A percentile compares a stretch with the other conserved stretches of the same genome.
These are phyloP conservation scores for Camptogramma bilineatum DNA, from an alignment of 2,888 invertebrate species.

Conservation along the genomic window DNA sequence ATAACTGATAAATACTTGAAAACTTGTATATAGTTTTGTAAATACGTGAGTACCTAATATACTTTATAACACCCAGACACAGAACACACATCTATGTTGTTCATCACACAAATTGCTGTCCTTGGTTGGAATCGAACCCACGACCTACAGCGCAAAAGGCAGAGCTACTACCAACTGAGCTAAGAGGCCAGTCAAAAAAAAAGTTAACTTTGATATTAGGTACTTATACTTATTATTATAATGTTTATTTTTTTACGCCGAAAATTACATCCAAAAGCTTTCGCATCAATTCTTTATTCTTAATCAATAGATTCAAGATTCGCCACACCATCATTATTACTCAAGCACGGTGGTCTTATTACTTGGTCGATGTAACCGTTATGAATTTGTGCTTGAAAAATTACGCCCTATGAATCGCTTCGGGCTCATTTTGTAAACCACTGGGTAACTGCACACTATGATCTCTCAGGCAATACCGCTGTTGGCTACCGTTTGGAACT, in stretches of 20 bases:
- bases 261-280: neutral
- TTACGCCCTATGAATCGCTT: constrained; percentile 44
- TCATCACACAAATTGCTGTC: too few relatives aligned
- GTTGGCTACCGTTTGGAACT: constrained; percentile 51
- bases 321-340: constrained; percentile 56
- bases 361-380: constrained; percentile 58
- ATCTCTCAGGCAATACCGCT: constrained; percentile 31
- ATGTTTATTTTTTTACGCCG: neutral
- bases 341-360: constrained; percentile 68
- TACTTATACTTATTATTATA: too few relatives aligned
- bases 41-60: too few relatives aligned
- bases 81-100: too few relatives aligned
- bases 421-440: constrained; percentile 59
- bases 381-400: constrained; percentile 64
- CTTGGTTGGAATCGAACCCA: too few relatives aligned
- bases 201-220: too few relatives aligned
- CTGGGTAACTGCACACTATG: constrained; percentile 46
- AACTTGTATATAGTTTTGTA: too few relatives aligned
- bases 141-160: too few relatives aligned
- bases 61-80: too few relatives aligned
- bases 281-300: neutral
- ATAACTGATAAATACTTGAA: too few relatives aligned
- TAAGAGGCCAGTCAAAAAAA: too few relatives aligned
- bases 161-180: too few relatives aligned
- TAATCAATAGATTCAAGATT: constrained; percentile 54